These are phyloP conservation scores for Gymnopithys bicolor DNA, from an alignment of 2,797 vertebrate genomes.

Conservation along the genomic window DNA sequence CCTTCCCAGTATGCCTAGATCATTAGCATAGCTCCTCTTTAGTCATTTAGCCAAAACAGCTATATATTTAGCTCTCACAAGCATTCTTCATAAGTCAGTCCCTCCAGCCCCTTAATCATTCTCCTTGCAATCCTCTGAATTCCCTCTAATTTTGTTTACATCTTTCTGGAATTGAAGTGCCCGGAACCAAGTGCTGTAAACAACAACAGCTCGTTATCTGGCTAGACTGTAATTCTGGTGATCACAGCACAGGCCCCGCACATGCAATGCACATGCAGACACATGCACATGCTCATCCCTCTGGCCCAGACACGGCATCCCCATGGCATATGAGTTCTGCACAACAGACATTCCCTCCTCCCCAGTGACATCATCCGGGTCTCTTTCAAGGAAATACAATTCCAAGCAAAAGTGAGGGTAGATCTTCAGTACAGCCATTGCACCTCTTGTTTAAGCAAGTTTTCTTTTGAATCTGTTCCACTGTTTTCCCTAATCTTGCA, in stretches of 20 bases:
- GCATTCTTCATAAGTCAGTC: slow-evolving; percentile 69
- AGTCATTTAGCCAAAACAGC: slow-evolving; percentile 61
- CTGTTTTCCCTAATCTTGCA: background rate
- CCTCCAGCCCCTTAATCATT: slow-evolving; percentile 70
- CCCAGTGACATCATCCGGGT: background rate
- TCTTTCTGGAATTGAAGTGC: slow-evolving; percentile 73
- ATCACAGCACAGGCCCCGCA: background rate
- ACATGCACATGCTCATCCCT: background rate
- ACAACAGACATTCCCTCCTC: background rate
- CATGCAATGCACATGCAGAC: background rate
- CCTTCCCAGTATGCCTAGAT: slow-evolving; percentile 35
- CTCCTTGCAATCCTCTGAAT: slow-evolving; percentile 74
- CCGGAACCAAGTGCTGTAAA: slow-evolving; percentile 63
- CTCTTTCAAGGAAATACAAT: background rate
- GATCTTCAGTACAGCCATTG: background rate
- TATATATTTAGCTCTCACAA: slow-evolving; percentile 64
- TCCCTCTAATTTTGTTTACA: slow-evolving; percentile 76
- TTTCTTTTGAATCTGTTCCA: background rate
- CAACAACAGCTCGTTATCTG: slow-evolving; percentile 71
- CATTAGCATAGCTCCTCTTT: slow-evolving; percentile 61
- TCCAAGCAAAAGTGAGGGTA: background rate
- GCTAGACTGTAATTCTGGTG: slow-evolving; percentile 64
- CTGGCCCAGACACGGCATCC: rapidly evolving
- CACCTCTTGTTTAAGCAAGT: background rate
- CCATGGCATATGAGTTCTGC: rapidly evolving